Conservation (phyloP, 2,113 vertebrate species). For the Rhodinocichla rosea region DNA sequence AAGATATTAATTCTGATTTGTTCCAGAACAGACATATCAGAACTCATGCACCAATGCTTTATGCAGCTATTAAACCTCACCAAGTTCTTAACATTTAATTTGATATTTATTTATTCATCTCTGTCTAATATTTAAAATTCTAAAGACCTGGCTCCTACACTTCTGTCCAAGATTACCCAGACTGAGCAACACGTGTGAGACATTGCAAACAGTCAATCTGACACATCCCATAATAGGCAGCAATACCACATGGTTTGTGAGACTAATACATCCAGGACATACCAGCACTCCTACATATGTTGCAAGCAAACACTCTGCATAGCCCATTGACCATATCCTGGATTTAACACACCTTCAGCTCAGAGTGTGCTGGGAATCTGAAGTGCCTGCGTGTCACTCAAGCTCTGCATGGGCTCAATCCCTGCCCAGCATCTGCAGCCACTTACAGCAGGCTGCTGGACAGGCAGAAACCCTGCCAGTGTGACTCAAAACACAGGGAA, state of each 20-base stretch:
- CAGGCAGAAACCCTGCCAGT: neutral
- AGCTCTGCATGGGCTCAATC: neutral
- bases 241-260: neutral
- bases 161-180: slow-evolving; percentile 22
- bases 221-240: neutral
- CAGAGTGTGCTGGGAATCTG: neutral
- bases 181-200: neutral
- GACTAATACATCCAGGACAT: neutral
- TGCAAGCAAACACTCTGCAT: neutral
- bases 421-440: neutral
- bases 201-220: neutral
- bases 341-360: neutral
- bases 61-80: neutral
- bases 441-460: neutral
- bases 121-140: slow-evolving; percentile 33
- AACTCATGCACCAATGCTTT: neutral
- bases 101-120: slow-evolving; percentile 50
- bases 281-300: neutral
- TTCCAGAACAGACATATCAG: neutral
- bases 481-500: neutral
- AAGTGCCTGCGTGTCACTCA: rapidly evolving
- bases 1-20: neutral
- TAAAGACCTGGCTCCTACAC: neutral
- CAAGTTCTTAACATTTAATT: neutral
- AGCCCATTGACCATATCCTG: neutral